These are phyloP conservation scores for Nothobranchius furzeri DNA, from an alignment of 2,113 vertebrate species.

Conservation along the genomic window DNA sequence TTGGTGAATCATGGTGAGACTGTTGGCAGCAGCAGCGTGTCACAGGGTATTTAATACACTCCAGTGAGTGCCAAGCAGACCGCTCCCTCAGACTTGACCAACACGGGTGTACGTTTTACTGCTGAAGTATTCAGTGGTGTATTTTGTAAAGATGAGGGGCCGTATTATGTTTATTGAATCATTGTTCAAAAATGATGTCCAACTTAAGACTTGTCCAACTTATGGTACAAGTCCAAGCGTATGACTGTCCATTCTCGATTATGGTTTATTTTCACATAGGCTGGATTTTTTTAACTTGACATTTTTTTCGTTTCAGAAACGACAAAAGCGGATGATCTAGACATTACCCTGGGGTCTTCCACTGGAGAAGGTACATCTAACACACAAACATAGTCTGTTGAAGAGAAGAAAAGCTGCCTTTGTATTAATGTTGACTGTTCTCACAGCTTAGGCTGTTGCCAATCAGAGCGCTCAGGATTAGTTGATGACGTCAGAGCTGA, in stretches of 20 bases:
- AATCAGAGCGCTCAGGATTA: too few relatives aligned
- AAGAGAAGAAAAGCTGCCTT: not conserved
- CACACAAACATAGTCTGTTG: not conserved
- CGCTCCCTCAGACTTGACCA: constrained; percentile 30
- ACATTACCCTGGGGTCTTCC: constrained; percentile 60
- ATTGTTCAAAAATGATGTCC: too few relatives aligned
- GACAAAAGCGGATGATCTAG: constrained; percentile 76
- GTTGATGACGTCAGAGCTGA: too few relatives aligned
- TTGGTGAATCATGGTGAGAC: constrained; percentile 6
- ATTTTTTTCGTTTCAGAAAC: constrained; percentile 64
- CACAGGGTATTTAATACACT: constrained; percentile 54
- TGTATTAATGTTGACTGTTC: constrained; percentile 15
- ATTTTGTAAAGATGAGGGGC: not conserved
- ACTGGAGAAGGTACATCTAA: constrained; percentile 73
- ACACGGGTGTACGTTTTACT: constrained; percentile 40
- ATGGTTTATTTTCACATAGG: not conserved
- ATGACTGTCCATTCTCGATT: not conserved
- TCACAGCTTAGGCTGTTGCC: constrained; percentile 15
- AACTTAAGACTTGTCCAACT: not conserved
- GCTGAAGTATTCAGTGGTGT: constrained; percentile 54
- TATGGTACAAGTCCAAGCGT: not conserved
- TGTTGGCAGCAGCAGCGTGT: constrained; percentile 37
- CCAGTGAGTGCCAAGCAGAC: constrained; percentile 38
- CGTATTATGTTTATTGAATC: constrained; percentile 12
- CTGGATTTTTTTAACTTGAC: not conserved